Percentiles rank a stretch among this genome's conserved stretches.
Conservation (phyloP, 2,797 vertebrate genomes). For the Knipowitschia caucasica region DNA sequence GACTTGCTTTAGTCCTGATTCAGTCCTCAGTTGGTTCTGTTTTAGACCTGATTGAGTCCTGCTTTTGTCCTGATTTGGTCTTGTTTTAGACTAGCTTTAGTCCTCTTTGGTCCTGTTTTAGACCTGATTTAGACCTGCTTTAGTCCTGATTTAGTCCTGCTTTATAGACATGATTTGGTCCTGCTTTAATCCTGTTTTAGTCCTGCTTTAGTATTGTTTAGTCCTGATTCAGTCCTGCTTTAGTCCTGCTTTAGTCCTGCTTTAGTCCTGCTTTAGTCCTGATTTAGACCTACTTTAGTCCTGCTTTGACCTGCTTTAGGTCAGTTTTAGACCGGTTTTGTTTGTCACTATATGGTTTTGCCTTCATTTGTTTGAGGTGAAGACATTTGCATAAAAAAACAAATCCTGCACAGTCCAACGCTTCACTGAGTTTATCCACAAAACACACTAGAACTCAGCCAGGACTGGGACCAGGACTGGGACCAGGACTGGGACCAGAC, state of each 20-base stretch:
- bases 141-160: background rate
- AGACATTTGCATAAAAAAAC: background rate
- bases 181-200: background rate
- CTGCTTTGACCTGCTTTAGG: background rate
- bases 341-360: background rate
- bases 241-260: background rate
- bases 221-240: background rate
- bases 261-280: background rate
- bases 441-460: background rate
- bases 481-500: background rate
- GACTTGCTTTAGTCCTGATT: background rate
- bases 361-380: constrained; percentile 1
- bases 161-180: background rate
- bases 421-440: background rate
- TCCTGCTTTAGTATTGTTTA: background rate
- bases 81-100: background rate
- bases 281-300: background rate
- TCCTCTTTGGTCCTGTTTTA: background rate
- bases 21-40: background rate
- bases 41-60: too few species aligned
- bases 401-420: background rate
- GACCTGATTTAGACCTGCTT: background rate
- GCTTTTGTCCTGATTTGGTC: background rate
- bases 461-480: background rate
- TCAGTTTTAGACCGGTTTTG: background rate